Evolutionary conservation across 2,113 vertebrate species (phyloP).

Genomic region (Urocolius indicus): DNA sequence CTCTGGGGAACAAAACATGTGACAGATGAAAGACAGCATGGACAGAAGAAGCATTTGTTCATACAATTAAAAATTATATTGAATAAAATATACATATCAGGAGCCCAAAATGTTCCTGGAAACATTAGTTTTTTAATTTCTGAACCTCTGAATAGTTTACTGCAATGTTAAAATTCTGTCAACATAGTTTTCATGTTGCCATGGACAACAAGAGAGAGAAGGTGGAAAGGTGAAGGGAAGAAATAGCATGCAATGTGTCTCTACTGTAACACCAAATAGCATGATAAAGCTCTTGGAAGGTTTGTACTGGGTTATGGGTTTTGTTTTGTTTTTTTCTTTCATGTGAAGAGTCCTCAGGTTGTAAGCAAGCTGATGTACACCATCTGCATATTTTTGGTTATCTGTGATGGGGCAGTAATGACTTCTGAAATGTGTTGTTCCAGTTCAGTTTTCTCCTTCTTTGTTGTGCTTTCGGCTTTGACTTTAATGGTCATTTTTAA

Average conservation of each 20-base stretch:
- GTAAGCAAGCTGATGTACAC: not conserved
- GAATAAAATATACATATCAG: not conserved
- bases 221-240: not conserved
- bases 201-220: not conserved
- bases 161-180: not conserved
- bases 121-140: not conserved
- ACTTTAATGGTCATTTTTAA: slow-evolving; percentile 27
- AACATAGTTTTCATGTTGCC: not conserved
- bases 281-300: not conserved
- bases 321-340: not conserved
- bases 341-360: not conserved
- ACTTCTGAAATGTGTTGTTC: slow-evolving; percentile 13
- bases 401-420: not conserved
- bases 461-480: slow-evolving; percentile 26
- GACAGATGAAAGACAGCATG: not conserved
- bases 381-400: not conserved
- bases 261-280: not conserved
- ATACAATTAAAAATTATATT: not conserved
- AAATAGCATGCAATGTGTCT: not conserved
- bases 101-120: not conserved
- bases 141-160: not conserved
- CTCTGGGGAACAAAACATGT: not conserved
- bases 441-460: not conserved
- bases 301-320: not conserved
- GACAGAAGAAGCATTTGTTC: not conserved